Evolutionary conservation across 1,140 invertebrate genomes (phyloP).

Genomic region (Kradibia gibbosae): DNA sequence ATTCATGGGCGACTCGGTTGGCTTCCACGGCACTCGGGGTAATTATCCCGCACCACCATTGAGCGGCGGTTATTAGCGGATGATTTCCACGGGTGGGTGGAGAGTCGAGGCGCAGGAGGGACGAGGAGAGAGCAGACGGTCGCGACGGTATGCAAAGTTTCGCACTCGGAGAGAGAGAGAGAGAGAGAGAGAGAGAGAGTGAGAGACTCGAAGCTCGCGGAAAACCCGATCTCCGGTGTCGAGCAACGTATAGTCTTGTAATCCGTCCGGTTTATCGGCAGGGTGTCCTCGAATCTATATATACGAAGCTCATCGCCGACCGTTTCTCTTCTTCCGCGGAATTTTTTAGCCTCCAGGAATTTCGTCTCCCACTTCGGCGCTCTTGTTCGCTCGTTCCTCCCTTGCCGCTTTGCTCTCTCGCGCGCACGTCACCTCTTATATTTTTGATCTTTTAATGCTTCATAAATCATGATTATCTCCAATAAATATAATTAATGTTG

Average conservation of each 20-base stretch:
- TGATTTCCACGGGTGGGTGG: neutral
- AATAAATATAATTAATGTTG: constrained; percentile 48
- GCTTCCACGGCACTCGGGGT: constrained; percentile 62
- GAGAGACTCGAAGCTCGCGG: constrained; percentile 25
- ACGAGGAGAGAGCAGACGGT: neutral
- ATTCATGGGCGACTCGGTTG: too few relatives aligned
- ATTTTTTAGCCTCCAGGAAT: constrained; percentile 2
- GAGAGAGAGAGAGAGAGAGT: neutral
- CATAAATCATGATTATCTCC: constrained; percentile 48
- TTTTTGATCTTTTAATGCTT: constrained; percentile 44
- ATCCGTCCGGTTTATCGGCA: constrained; percentile 39
- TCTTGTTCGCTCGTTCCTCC: neutral
- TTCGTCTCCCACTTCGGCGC: constrained; percentile 1
- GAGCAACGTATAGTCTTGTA: constrained; percentile 25
- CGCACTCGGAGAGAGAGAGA: neutral
- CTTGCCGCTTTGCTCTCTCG: too few relatives aligned
- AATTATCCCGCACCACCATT: constrained; percentile 68
- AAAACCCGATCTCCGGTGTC: constrained; percentile 11
- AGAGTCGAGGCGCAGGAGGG: neutral
- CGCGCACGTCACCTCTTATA: neutral
- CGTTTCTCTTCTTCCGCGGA: constrained; percentile 19
- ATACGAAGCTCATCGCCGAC: neutral
- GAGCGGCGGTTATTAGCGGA: constrained; percentile 64
- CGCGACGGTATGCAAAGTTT: neutral
- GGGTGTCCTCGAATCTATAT: constrained; percentile 32